Evolutionary conservation across 1,140 invertebrate genomes (phyloP).

Genomic region (Musca vetustissima): DNA sequence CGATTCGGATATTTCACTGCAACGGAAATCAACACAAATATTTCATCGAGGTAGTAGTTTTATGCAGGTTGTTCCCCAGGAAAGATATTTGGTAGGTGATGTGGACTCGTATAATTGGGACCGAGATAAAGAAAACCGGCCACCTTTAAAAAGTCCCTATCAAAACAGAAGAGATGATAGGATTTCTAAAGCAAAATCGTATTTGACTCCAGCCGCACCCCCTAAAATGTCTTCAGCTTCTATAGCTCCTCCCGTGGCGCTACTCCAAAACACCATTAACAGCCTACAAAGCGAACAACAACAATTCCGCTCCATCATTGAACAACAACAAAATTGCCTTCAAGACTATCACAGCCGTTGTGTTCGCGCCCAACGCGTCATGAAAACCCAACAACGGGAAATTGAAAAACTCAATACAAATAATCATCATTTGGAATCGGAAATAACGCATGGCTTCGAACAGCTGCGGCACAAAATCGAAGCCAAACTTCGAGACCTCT

Average conservation of each 20-base stretch:
- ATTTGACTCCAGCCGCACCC: too few relatives aligned
- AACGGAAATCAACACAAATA: conserved; percentile 25
- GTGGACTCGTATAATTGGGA: neutral
- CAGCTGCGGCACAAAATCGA: conserved; percentile 44
- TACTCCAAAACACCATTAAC: conserved; percentile 39
- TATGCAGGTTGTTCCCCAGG: conserved; percentile 36
- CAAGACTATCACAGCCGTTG: conserved; percentile 45
- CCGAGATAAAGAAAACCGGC: conserved; percentile 19
- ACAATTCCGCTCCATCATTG: conserved; percentile 39
- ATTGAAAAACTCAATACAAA: conserved; percentile 48
- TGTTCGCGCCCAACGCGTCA: conserved; percentile 48
- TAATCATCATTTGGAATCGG: conserved; percentile 46
- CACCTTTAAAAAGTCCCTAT: neutral
- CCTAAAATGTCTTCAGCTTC: too few relatives aligned
- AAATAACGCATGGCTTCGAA: conserved; percentile 42
- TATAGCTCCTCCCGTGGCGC: neutral
- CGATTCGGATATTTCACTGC: conserved; percentile 33
- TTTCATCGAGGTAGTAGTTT: conserved; percentile 39
- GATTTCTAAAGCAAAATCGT: conserved; percentile 39
- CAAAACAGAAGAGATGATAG: neutral
- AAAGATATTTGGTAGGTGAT: neutral
- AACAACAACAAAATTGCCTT: conserved; percentile 44
- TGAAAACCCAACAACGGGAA: conserved; percentile 48
- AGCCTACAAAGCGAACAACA: conserved; percentile 41
- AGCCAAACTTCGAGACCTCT: conserved; percentile 39